Conservation (phyloP, 2,113 vertebrate species). For the Poeciliopsis turrubarensis region DNA sequence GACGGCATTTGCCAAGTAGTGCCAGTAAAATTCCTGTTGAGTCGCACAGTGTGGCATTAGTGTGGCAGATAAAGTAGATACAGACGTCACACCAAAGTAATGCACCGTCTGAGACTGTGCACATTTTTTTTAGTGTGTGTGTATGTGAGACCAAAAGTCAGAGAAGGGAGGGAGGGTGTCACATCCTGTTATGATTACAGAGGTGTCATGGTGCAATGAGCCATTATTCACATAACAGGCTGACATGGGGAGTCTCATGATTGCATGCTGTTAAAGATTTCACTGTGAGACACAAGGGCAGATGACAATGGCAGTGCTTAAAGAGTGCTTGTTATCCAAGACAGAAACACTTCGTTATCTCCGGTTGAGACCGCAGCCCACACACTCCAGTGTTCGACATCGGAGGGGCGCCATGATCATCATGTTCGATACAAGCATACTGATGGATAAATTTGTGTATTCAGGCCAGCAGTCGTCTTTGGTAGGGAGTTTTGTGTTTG, state of each 20-base stretch:
- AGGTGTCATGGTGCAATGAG: constrained; percentile 29
- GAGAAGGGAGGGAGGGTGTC: background rate
- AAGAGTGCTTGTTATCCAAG: constrained; percentile 45
- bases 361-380: constrained; percentile 34
- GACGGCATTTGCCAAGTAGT: constrained; percentile 22
- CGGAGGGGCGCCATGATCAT: constrained; percentile 21
- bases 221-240: constrained; percentile 37
- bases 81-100: constrained; percentile 21
- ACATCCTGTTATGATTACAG: constrained; percentile 27
- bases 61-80: constrained; percentile 31
- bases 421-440: constrained; percentile 33
- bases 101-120: background rate
- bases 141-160: constrained; percentile 1
- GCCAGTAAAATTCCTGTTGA: constrained; percentile 66
- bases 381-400: constrained; percentile 40
- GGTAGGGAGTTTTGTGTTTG: background rate
- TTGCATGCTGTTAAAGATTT: constrained; percentile 32
- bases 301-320: background rate
- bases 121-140: background rate
- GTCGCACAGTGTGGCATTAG: constrained; percentile 37
- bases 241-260: constrained; percentile 36
- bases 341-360: constrained; percentile 66
- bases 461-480: constrained; percentile 9
- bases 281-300: constrained; percentile 9
- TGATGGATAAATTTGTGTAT: constrained; percentile 35